phyloP scores from a whole-genome alignment of 2,888 invertebrate species.

The Melinaea marsaeus region DNA sequence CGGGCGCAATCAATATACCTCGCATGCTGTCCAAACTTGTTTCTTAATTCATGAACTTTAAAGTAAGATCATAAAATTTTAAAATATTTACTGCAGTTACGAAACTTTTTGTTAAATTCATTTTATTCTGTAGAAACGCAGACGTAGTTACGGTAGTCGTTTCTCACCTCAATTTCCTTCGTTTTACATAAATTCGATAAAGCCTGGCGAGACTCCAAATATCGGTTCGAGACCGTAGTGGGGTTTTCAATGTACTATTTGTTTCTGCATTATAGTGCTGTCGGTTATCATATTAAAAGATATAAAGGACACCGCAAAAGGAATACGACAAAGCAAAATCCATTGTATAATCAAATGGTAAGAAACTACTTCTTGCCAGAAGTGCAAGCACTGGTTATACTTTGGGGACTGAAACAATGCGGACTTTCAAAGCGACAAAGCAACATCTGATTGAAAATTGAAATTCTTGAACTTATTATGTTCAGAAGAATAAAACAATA shows the following conservation, averaged over 20 bases:
- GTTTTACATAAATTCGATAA: slow-evolving; percentile 66
- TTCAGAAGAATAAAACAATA: too few relatives aligned
- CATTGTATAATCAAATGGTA: slow-evolving; percentile 24
- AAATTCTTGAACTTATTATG: slow-evolving; percentile 2
- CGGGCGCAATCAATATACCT: slow-evolving; percentile 29
- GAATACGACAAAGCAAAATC: slow-evolving; percentile 19
- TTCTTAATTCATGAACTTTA: slow-evolving; percentile 30
- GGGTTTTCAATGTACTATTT: slow-evolving; percentile 38
- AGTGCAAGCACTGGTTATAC: slow-evolving; percentile 25
- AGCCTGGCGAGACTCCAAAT: slow-evolving; percentile 59
- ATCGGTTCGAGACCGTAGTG: slow-evolving; percentile 38
- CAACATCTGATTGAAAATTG: slow-evolving; percentile 8
- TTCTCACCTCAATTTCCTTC: slow-evolving; percentile 65
- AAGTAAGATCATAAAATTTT: slow-evolving; percentile 28
- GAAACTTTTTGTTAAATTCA: slow-evolving; percentile 27
- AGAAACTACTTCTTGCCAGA: slow-evolving; percentile 20
- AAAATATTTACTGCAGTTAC: slow-evolving; percentile 29
- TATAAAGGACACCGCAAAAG: slow-evolving; percentile 26
- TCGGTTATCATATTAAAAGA: slow-evolving; percentile 33
- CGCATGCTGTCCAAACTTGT: slow-evolving; percentile 30
- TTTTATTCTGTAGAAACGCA: slow-evolving; percentile 33
- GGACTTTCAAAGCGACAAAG: slow-evolving; percentile 14
- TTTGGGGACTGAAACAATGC: slow-evolving; percentile 33
- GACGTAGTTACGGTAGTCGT: slow-evolving; percentile 42
- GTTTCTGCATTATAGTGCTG: slow-evolving; percentile 39